Evolutionary conservation across 2,888 invertebrate genomes (phyloP).

Genomic region (Lypha dubia): DNA sequence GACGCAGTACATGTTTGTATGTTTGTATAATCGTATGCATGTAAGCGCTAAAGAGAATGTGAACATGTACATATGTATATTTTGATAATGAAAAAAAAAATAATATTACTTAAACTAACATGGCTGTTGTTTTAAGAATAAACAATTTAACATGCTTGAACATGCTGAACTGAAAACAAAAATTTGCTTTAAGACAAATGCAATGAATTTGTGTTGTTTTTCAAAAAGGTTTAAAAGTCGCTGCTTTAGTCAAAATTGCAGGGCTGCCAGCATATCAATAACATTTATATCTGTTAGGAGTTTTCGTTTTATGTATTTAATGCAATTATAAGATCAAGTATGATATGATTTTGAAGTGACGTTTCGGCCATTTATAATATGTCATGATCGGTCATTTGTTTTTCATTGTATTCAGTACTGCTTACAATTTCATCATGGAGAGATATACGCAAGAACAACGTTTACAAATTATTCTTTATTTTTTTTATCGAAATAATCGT

Average conservation of each 20-base stretch:
- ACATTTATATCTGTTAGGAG: not conserved
- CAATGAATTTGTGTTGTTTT: conserved; percentile 35
- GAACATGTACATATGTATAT: conserved; percentile 3
- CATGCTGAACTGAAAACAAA: conserved; percentile 41
- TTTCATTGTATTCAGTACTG: no score
- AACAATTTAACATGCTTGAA: conserved; percentile 20
- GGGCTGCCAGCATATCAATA: conserved; percentile 9
- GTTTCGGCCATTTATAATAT: no score
- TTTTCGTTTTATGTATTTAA: not conserved
- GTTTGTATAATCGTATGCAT: no score
- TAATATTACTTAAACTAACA: conserved; percentile 10
- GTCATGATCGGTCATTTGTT: no score
- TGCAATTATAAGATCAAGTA: not conserved
- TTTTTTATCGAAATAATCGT: no score
- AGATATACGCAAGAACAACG: no score
- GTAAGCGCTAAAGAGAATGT: conserved; percentile 37
- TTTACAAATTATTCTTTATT: no score
- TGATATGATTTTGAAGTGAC: not conserved
- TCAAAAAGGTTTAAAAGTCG: conserved; percentile 4
- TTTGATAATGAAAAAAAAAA: not conserved
- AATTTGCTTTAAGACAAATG: conserved; percentile 28
- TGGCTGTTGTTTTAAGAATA: conserved; percentile 34
- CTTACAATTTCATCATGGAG: no score
- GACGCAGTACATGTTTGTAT: conserved; percentile 27
- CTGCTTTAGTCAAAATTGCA: not conserved